phyloP scores from a whole-genome alignment of 2,888 invertebrate genomes.

The Amiota minor region DNA sequence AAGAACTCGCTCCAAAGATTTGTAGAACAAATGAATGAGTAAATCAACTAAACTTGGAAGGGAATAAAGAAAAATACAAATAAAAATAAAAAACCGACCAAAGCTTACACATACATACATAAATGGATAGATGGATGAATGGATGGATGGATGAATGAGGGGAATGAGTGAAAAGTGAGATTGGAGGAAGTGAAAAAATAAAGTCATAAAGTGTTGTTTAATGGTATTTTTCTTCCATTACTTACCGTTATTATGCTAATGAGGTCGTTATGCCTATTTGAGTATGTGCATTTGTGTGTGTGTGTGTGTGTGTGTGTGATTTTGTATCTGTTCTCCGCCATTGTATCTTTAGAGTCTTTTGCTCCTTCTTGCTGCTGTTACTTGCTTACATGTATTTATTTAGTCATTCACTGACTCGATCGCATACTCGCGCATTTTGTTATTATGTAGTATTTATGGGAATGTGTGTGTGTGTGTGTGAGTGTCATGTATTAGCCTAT shows the following conservation, averaged over 20 bases:
- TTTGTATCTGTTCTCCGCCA: neutral
- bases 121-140: neutral
- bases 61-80: constrained; percentile 25
- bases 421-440: constrained; percentile 41
- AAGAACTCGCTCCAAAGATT: neutral
- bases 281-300: constrained; percentile 45
- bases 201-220: constrained; percentile 73
- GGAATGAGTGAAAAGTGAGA: constrained; percentile 30
- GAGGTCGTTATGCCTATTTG: constrained; percentile 69
- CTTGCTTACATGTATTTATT: neutral
- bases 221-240: constrained; percentile 71
- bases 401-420: neutral
- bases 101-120: neutral
- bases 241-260: constrained; percentile 72
- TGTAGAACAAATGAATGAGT: constrained; percentile 39
- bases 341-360: neutral
- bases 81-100: constrained; percentile 27
- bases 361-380: constrained; percentile 32
- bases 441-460: constrained; percentile 54
- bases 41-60: neutral
- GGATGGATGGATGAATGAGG: neutral
- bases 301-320: neutral
- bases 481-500: constrained; percentile 27
- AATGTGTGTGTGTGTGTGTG: constrained; percentile 42
- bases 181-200: constrained; percentile 46